Base-by-base conservation (phyloP, 2,797 vertebrate genomes). In the Esox masquinongy region DNA sequence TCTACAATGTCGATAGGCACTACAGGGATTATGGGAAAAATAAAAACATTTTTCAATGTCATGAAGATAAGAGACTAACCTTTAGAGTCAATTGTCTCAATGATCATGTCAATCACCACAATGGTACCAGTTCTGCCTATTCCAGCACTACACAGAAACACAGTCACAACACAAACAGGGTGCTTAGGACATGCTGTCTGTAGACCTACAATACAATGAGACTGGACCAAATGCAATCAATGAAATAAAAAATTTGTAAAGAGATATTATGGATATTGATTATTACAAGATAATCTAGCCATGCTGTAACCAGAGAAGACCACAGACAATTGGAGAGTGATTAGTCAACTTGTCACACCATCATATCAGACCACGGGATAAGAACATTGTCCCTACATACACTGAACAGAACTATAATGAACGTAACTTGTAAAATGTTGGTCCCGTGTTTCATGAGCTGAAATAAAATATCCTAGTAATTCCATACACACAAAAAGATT, bases 91-190 rank as follows among this genome's bases (percentile, higher is more conserved):
- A 99, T 96, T 56, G 89, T 93, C 50, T 98, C 95, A 77, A 98
- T 82, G 77, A 99, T 95, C 96, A 99, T 99, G 86, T 99, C 98
- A 0, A 99, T 96, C 85, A 97, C 96, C 14, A 99, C 94, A 79
- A 99, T 96, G 34, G 98, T 99, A 47, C 98, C 98, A 0, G 98
- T 99, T 51, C 98, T 95, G 70, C 98, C 98, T 2, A 99, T 99
- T 75, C 98, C 98, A 77, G 98, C 97, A 26, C 98, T 99, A 91
- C 68, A 90, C 59, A 85, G 39, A 88, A 47, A 78, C 67, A 85
- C 17, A 91, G 80, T 17, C 67, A 84, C 16, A 91, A 81, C 22
- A 72, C 24, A 56, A 72, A 39, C 16, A 11, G 22, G 22, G n/a
- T 12, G 56, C 8, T 61, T 24, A 4, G 56, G 56, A 61, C 9